Evolutionary conservation across 2,888 invertebrate genomes (phyloP).

Genomic region (Caenorhabditis sp.): DNA sequence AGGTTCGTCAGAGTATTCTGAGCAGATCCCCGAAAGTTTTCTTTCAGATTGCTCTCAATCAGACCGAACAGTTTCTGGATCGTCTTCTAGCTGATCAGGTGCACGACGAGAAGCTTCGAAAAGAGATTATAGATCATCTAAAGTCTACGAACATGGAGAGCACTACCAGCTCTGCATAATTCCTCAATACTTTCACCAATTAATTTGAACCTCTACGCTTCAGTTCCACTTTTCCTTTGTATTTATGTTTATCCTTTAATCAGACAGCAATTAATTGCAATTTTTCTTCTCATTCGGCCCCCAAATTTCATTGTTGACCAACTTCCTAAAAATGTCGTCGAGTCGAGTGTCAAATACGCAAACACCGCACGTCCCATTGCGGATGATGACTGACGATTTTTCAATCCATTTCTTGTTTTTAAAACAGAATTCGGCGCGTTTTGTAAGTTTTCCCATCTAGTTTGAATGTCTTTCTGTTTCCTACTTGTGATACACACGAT

Average conservation of each 20-base stretch:
- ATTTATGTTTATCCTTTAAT: background rate
- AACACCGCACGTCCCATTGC: slow-evolving; percentile 33
- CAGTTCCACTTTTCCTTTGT: too few relatives aligned
- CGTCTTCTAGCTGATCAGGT: slow-evolving; percentile 60
- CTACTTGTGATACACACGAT: slow-evolving; percentile 49
- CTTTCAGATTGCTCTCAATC: slow-evolving; percentile 61
- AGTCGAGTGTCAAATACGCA: slow-evolving; percentile 12
- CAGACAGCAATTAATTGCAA: too few relatives aligned
- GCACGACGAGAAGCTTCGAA: slow-evolving; percentile 25
- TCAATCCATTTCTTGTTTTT: background rate
- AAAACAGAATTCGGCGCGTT: background rate
- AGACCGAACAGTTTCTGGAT: slow-evolving; percentile 62
- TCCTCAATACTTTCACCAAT: too few relatives aligned
- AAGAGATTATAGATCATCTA: slow-evolving; percentile 28
- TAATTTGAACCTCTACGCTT: too few relatives aligned
- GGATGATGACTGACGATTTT: slow-evolving; percentile 44
- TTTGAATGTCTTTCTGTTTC: slow-evolving; percentile 20
- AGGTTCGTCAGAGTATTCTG: too few relatives aligned
- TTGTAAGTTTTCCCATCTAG: background rate
- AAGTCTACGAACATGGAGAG: slow-evolving; percentile 22
- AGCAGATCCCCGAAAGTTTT: background rate
- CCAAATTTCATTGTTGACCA: background rate
- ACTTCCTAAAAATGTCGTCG: slow-evolving; percentile 8
- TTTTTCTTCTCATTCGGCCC: too few relatives aligned
- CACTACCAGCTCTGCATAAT: background rate